Conservation (phyloP, 2,888 invertebrate genomes). For the Xestia c-nigrum region DNA sequence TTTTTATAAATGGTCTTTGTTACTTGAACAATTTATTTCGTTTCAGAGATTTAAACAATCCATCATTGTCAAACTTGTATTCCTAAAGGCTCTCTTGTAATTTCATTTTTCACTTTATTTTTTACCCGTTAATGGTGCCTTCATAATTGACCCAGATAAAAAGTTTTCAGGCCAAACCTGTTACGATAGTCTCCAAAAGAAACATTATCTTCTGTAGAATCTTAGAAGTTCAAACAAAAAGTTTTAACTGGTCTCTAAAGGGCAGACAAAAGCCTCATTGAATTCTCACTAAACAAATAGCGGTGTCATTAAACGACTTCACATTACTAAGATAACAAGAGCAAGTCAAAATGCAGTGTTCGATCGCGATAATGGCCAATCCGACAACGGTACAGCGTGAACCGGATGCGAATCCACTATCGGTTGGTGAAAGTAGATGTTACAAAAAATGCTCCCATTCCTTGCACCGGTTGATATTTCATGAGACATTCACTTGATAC, state of each 20-base stretch:
- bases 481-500: slow-evolving; percentile 87
- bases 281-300: slow-evolving; percentile 30
- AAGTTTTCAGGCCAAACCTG: neutral
- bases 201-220: neutral
- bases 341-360: slow-evolving; percentile 71
- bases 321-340: slow-evolving; percentile 61
- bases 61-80: slow-evolving; percentile 51
- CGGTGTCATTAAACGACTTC: slow-evolving; percentile 49
- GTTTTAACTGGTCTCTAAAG: slow-evolving; percentile 5
- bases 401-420: slow-evolving; percentile 88
- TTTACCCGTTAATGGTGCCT: slow-evolving; percentile 22
- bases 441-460: slow-evolving; percentile 91
- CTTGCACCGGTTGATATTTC: slow-evolving; percentile 87
- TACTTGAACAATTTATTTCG: slow-evolving; percentile 14
- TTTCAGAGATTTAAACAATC: slow-evolving; percentile 38
- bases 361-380: slow-evolving; percentile 80
- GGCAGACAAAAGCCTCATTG: slow-evolving; percentile 8
- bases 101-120: slow-evolving; percentile 28
- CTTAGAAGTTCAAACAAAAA: neutral
- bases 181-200: neutral
- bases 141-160: slow-evolving; percentile 25
- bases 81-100: slow-evolving; percentile 24
- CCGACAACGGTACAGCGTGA: slow-evolving; percentile 84
- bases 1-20: slow-evolving; percentile 17
- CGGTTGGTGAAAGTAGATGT: slow-evolving; percentile 89